Evolutionary conservation across 2,888 invertebrate species (phyloP), one percentile per base, ranked within the genome.

Genomic region (Mongoloraphidia duomilia): DNA sequence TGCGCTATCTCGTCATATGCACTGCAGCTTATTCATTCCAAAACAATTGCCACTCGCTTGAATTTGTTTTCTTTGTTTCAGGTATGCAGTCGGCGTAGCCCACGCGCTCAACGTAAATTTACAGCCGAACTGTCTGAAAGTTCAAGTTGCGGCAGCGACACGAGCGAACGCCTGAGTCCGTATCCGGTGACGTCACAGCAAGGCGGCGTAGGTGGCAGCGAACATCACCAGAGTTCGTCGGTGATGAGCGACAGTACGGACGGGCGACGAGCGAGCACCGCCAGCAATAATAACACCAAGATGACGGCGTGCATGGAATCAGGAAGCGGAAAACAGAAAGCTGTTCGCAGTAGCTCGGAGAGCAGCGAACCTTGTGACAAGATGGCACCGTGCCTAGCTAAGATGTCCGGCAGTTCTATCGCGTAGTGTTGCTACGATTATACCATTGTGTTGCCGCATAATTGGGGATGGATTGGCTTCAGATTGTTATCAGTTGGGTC

Each of bases 61-160:
- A 26, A 26, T 26, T 26, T 26, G 26, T 26, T 26, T 26, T 26
- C 26, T 26, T 26, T 26, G 26, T 26, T 26, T 26, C 48, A 48
- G 35, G 69, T 69, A n/a, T 69, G 69, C 52, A 60, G 68, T 49
- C 63, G 75, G 53, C 74, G 80, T 9, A 79, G 79, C 57, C 81
- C 81, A 0, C 62, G 79, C 46, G 79, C 79, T 1, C 74, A 76
- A 47, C 65, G 80, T 40, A 80, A 80, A 59, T 79, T 79, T 59
- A 72, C 79, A 35, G 41, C 49, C 9, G 81, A 82, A 58, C 68
- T 82, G 57, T 79, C 79, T 60, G 82, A 81, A 59, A 80, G 80
- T 61, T 80, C 80, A 42, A 80, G 80, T 56, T 80, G 80, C 59
- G 80, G 80, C 17, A 79, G 79, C 46, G 81, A 81, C 61, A 79